Evolutionary conservation across 2,888 invertebrate species (phyloP), one percentile per base, ranked within the genome.

Genomic region (Drosophila prolongata): DNA sequence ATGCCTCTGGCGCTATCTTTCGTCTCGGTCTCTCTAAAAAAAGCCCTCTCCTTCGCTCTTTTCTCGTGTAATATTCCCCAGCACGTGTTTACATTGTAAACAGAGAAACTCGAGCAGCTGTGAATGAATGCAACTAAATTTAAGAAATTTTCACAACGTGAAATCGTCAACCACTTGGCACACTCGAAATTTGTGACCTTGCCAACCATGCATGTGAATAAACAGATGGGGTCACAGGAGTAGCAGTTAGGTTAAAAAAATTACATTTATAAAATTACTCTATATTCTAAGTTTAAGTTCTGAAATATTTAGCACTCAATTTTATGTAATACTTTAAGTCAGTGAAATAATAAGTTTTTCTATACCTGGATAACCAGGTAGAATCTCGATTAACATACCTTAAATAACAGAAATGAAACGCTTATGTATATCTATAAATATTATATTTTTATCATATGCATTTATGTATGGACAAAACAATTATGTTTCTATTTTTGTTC

Each of bases 11-110:
- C 16, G 53, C 35, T 27, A 9, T 16, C 53, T 73, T 35, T 5
- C 14, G 10, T 19, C 16, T 19, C 46, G 11, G 13, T 27, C 13
- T 27, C 37, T 9, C 19, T n/a, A 5, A 19, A 6, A 6, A 16
- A 8, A 5, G 10, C 13, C 11, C 40, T 35, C 54, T 35, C 44
- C n/a, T 10, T 40, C 24, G 14, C 27, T 54, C 34, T 11, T 14
- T 46, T 38, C 10, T 9, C 11, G 13, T 34, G 30, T 42, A 50
- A 35, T 65, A 35, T 64, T 11, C 37, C 35, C 9, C n/a, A 64
- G 65, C 69, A 60, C 59, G 66, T 72, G 64, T 72, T 72, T 72
- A 64, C 72, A 72, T 72, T 72, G 69, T 72, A 57, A 65, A 62
- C 59, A 71, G 54, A 62, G 56, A 34, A 47, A 16, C 52, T n/a